A percentile compares a stretch with the other conserved stretches of the same genome.
phyloP scores from a whole-genome alignment of 2,113 vertebrate genomes.

The Trichomycterus rosablanca region DNA sequence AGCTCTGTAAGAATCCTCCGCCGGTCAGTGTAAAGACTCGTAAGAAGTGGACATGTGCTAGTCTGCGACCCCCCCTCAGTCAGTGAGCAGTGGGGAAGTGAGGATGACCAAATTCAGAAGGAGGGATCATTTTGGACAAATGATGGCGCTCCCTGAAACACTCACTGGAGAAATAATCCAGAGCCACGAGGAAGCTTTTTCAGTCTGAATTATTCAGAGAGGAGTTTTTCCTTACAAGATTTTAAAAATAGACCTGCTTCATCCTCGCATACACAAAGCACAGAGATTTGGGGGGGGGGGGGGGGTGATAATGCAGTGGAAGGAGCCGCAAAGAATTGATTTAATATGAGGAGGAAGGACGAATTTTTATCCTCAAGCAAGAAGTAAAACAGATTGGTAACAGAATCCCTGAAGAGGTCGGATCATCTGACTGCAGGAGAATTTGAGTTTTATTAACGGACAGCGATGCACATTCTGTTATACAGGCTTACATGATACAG shows the following conservation, averaged over 20 bases:
- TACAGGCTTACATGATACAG: too few relatives aligned
- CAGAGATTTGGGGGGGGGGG: neutral
- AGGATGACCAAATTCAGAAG: too few relatives aligned
- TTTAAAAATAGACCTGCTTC: conserved; percentile 16
- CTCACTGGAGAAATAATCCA: conserved; percentile 4
- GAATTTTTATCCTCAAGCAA: conserved; percentile 18
- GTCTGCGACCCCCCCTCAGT: too few relatives aligned
- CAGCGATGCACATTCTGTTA: too few relatives aligned
- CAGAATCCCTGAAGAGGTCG: neutral
- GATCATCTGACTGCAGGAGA: too few relatives aligned
- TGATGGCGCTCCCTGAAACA: neutral
- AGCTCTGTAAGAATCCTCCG: too few relatives aligned
- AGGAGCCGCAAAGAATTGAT: conserved; percentile 9
- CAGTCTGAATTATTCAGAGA: conserved; percentile 24
- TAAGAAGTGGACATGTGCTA: too few relatives aligned
- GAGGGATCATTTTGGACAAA: neutral
- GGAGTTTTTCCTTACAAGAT: conserved; percentile 23
- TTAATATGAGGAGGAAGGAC: conserved; percentile 8
- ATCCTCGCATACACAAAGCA: conserved; percentile 1
- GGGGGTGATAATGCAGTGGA: too few relatives aligned
- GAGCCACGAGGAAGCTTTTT: conserved; percentile 4
- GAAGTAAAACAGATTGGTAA: neutral
- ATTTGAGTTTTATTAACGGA: too few relatives aligned
- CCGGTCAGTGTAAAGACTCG: too few relatives aligned
- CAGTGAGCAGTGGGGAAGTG: too few relatives aligned